Conservation (phyloP, 2,113 vertebrate species). For the Cochlearius cochlearius region DNA sequence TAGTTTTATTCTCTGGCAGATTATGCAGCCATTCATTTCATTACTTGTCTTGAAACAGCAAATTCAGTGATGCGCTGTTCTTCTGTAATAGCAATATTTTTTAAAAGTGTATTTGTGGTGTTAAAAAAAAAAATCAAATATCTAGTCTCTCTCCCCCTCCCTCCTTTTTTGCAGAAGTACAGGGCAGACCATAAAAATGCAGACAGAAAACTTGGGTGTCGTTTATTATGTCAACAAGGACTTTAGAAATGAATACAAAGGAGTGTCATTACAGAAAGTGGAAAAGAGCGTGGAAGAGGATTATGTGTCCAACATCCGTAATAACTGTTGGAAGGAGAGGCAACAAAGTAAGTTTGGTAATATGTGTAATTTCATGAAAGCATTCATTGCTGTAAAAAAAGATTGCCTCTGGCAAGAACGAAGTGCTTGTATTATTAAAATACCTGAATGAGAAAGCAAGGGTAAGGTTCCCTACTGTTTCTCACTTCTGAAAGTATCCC, state of each 20-base stretch:
- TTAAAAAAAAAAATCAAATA: neutral
- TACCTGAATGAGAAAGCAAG: neutral
- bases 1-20: neutral
- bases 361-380: neutral
- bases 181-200: slow-evolving; percentile 89
- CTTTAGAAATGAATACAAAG: slow-evolving; percentile 94
- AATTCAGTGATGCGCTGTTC: neutral
- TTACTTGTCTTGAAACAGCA: neutral
- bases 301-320: slow-evolving; percentile 92
- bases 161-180: slow-evolving; percentile 79
- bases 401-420: neutral
- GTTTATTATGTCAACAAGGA: slow-evolving; percentile 92
- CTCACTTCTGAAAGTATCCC: neutral
- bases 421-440: neutral
- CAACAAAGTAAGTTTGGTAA: slow-evolving; percentile 88
- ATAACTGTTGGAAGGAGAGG: slow-evolving; percentile 98
- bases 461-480: neutral
- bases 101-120: neutral
- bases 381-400: neutral
- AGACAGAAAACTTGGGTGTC: slow-evolving; percentile 90
- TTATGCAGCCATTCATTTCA: neutral
- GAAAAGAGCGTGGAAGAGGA: slow-evolving; percentile 98
- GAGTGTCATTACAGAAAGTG: slow-evolving; percentile 87
- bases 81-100: neutral
- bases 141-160: neutral